Evolutionary conservation across 1,140 invertebrate species (phyloP).

Genomic region (Drosophila neocordata): DNA sequence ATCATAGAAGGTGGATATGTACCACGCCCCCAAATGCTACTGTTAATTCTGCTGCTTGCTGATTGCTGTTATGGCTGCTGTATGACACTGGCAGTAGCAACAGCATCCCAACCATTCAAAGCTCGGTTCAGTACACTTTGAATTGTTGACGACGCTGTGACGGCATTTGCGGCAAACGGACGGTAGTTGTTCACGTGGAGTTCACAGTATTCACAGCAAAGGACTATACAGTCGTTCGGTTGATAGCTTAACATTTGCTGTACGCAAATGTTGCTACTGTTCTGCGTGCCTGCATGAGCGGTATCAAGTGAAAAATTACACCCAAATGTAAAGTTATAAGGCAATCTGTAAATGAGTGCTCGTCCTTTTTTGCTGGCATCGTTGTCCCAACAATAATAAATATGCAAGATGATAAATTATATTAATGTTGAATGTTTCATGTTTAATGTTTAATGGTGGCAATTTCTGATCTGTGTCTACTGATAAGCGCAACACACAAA

Average conservation of each 20-base stretch:
- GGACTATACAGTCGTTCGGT: neutral
- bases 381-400: conserved; percentile 12
- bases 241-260: neutral
- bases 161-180: conserved; percentile 57
- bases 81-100: conserved; percentile 15
- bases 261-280: conserved; percentile 4
- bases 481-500: conserved; percentile 40
- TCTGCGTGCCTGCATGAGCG: conserved; percentile 18
- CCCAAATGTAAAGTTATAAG: conserved; percentile 55
- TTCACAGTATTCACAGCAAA: neutral
- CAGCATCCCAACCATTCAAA: conserved; percentile 5
- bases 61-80: conserved; percentile 21
- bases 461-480: conserved; percentile 33
- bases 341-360: conserved; percentile 42
- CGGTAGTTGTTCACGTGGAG: neutral
- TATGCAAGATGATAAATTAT: conserved; percentile 67
- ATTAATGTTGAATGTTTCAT: conserved; percentile 66
- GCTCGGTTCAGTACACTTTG: conserved; percentile 66
- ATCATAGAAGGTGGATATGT: conserved; percentile 41
- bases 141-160: conserved; percentile 71
- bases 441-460: conserved; percentile 11
- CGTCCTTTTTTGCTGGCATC: neutral
- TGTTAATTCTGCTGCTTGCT: conserved; percentile 36
- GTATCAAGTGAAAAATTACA: conserved; percentile 64
- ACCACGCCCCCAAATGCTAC: conserved; percentile 16